Base-by-base conservation (phyloP, 2,888 invertebrate species). In the Dichetophora obliterata region DNA sequence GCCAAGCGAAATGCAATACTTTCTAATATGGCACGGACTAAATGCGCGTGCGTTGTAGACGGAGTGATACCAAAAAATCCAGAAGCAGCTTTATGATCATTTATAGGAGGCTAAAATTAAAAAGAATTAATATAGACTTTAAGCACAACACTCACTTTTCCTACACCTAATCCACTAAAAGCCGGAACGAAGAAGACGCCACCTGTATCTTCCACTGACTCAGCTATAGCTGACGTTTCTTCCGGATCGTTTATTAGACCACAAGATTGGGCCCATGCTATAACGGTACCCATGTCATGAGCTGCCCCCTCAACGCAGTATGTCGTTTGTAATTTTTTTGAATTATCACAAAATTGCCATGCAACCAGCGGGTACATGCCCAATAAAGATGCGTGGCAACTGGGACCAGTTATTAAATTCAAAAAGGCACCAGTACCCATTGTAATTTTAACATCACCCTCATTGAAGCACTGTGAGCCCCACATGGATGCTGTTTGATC, bases 351-450 rank as follows among this genome's bases (percentile, higher is more conserved):
- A 8, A 88, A 83, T 79, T 86, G 86, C 98, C 98, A 99, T 0
- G 94, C 98, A 50, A 98, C 94, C 31, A 98, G 90, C 0, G 99
- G 98, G 90, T 98, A 98, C 52, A 98, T 91, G 0, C 97, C 98
- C 73, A 93, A 92, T 5, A 95, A 90, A 66, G 96, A 95, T 0
- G 96, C 95, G 85, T 95, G 95, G 0, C 97, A 94, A 79, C 91
- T 87, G 0, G 84, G 81, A 0, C 95, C 95, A 0, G 97, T 96
- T 86, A 96, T 94, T 50, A 97, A 92, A 86, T 97, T 93, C 61
- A 98, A 90, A 89, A 98, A 98, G 0, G 95, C 94, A 0, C 98
- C 98, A 0, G 98, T 98, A 0, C 98, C 98, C 90, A 98, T 91
- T 0, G 97, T 97, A 2, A 97, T 90, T 86, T 97, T 98, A 1